A percentile compares a stretch with the other conserved stretches of the same genome.
These are phyloP conservation scores for Champsocephalus gunnari DNA, from an alignment of 2,797 vertebrate species.

Conservation along the genomic window DNA sequence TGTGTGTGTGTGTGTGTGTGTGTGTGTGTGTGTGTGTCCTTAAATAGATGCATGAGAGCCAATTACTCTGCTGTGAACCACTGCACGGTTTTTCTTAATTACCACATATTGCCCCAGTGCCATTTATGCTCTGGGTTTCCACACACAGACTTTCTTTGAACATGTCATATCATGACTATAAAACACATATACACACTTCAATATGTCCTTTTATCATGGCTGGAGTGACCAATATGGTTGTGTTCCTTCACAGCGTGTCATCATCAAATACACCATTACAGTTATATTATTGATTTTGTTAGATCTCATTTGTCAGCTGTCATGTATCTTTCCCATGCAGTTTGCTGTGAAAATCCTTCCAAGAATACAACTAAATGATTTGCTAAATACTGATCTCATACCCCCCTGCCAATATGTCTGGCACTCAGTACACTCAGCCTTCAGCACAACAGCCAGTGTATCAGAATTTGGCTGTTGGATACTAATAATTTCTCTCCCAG, in stretches of 20 bases:
- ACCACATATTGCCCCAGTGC: conserved; percentile 69
- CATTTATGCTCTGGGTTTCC: conserved; percentile 53
- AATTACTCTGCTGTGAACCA: conserved; percentile 68
- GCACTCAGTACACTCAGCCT: conserved; percentile 16
- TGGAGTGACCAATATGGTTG: conserved; percentile 15
- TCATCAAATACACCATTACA: conserved; percentile 22
- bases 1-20: conserved; percentile 33
- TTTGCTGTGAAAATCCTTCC: conserved; percentile 5
- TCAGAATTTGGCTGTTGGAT: conserved; percentile 54
- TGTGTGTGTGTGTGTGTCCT: conserved; percentile 41
- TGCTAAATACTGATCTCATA: conserved; percentile 28
- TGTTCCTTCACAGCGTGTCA: conserved; percentile 5
- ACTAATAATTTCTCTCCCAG: conserved; percentile 55
- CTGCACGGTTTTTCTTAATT: conserved; percentile 75
- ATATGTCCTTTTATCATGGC: conserved; percentile 31
- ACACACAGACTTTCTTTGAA: conserved; percentile 39
- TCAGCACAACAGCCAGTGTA: conserved; percentile 48
- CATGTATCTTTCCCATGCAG: neutral
- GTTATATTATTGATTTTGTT: conserved; percentile 9
- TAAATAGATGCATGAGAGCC: conserved; percentile 66
- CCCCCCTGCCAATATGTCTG: conserved; percentile 34
- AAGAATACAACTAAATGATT: conserved; percentile 35
- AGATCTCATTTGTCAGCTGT: conserved; percentile 26
- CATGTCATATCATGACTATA: conserved; percentile 66
- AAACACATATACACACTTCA: conserved; percentile 30